Evolutionary conservation across 2,113 vertebrate genomes (phyloP), one percentile per base, ranked within the genome.

Genomic region (Sardina pilchardus): DNA sequence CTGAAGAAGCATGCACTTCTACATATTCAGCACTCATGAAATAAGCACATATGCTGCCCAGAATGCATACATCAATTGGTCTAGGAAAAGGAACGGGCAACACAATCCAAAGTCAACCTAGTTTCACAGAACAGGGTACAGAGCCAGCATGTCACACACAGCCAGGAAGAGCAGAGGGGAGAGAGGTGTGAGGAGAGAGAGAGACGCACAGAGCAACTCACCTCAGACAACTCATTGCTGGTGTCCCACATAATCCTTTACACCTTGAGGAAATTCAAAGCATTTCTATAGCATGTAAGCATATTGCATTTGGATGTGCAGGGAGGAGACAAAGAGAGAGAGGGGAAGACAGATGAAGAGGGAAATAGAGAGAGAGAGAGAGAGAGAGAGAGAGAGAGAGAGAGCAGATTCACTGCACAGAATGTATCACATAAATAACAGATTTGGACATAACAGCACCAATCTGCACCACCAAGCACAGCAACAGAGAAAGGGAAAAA

Each of bases 311-410:
- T 78, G 30, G 71, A 7, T 30, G n/a, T 78, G 71, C 16, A 85
- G 84, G 89, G 86, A 88, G 82, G 88, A 85, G 0, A 30, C 44
- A 82, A 24, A 82, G 42, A 44, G 16, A 43, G 9, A 59, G 42
- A 56, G 14, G 50, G 48, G 48, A 75, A 9, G 30, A 59, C 71
- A 10, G 80, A 50, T 26, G 84, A 42, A 50, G 84, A 44, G 53
- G 63, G 87, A 82, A 0, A 44, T 42, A 44, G 19, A 53, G 42
- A 42, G 81, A 9, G 19, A 63, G 75, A 12, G 71, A 63, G 34
- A 83, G 36, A 50, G 84, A 44, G 53, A 75, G 87, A 82, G 0
- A 44, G 47, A 83, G 36, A 21, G 59, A 26, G n/a, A 12, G 6
- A 67, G 59, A 67, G 59, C 59, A 71, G n/a, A 4, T 71, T 34